Percentiles rank a stretch among this genome's conserved stretches.
These are phyloP conservation scores for Melanargia galathea DNA, from an alignment of 2,888 invertebrate species.

Conservation along the genomic window DNA sequence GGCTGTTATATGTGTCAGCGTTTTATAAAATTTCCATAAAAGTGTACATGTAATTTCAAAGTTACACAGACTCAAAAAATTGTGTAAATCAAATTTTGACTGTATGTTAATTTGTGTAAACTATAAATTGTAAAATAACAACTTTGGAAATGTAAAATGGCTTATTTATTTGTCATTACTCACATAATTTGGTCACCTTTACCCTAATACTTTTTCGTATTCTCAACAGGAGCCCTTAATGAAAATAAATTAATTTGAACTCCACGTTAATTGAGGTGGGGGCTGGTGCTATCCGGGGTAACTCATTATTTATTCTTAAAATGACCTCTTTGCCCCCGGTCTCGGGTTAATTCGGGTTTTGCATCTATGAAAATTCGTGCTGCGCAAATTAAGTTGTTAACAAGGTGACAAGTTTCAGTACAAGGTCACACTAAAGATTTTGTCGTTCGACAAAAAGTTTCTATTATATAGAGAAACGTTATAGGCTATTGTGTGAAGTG, in stretches of 20 bases:
- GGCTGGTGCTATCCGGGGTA: constrained; percentile 30
- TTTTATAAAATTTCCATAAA: too few relatives aligned
- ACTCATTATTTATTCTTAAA: constrained; percentile 74
- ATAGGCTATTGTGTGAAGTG: too few relatives aligned
- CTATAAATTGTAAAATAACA: too few relatives aligned
- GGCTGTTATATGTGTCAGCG: too few relatives aligned
- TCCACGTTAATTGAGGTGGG: constrained; percentile 36
- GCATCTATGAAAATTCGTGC: constrained; percentile 58
- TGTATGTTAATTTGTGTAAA: too few relatives aligned
- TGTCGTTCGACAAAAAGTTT: neutral
- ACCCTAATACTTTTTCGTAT: neutral
- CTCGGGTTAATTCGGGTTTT: constrained; percentile 65
- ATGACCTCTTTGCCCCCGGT: constrained; percentile 56
- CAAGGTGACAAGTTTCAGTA: constrained; percentile 37
- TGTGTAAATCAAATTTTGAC: too few relatives aligned
- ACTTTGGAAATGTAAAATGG: too few relatives aligned
- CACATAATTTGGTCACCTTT: neutral
- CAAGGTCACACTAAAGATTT: neutral
- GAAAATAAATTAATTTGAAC: constrained; percentile 33
- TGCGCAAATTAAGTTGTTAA: constrained; percentile 50
- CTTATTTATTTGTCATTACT: too few relatives aligned
- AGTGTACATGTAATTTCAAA: too few relatives aligned
- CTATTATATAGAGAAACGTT: too few relatives aligned
- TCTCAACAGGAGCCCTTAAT: constrained; percentile 14
- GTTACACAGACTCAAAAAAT: too few relatives aligned